These are phyloP conservation scores for Sinodicranocentrus sp. DNA, from an alignment of 2,888 invertebrate species.

Conservation along the genomic window DNA sequence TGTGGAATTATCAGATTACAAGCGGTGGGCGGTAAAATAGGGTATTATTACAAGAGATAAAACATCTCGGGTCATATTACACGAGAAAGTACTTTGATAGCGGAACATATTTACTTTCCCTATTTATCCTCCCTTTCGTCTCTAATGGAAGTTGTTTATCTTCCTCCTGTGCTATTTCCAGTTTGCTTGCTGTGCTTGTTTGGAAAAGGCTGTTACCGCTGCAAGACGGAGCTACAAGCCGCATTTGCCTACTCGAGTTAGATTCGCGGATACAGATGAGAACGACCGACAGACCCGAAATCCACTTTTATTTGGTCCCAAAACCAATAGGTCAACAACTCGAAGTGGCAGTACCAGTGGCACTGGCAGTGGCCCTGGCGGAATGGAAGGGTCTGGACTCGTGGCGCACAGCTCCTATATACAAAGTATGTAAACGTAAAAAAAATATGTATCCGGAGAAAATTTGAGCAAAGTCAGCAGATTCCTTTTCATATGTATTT, in stretches of 20 bases:
- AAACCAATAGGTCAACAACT: constrained; percentile 28
- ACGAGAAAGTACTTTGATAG: no score
- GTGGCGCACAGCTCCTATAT: constrained; percentile 67
- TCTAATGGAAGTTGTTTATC: no score
- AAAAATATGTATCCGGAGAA: neutral
- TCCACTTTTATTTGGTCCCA: constrained; percentile 52
- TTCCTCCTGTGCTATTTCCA: constrained; percentile 1
- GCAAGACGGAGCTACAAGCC: constrained; percentile 65
- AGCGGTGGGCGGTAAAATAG: no score
- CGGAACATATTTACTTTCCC: constrained; percentile 3
- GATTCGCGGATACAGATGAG: constrained; percentile 58
- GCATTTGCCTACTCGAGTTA: constrained; percentile 56
- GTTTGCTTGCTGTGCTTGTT: constrained; percentile 70
- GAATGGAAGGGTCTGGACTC: constrained; percentile 59
- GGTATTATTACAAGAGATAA: neutral
- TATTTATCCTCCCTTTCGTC: neutral
- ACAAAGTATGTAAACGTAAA: constrained; percentile 56
- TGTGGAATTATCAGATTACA: no score
- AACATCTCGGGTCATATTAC: neutral
- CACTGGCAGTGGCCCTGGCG: constrained; percentile 2
- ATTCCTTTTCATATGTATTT: no score
- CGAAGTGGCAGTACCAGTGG: constrained; percentile 9
- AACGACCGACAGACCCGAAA: constrained; percentile 29
- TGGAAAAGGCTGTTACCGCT: constrained; percentile 59
- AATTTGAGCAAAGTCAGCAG: no score